Evolutionary conservation across 2,113 vertebrate species (phyloP), one percentile per base, ranked within the genome.

Genomic region (Melanocharis versteri): DNA sequence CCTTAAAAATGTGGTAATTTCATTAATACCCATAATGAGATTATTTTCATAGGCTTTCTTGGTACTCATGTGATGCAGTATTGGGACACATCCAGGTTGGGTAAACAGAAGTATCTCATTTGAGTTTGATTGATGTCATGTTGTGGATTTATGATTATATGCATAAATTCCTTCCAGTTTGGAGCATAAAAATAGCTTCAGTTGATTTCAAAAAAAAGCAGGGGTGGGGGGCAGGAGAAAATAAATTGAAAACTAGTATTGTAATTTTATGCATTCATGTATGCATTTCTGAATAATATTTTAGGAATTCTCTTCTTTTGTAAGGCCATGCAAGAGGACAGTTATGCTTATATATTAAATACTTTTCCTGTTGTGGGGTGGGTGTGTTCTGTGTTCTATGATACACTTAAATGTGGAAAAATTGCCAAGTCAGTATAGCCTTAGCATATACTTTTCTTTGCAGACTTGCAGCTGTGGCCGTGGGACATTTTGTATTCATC

Each of bases 391-490:
- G 4, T 65, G 7, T 65, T 73, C 24, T 57, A 1, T 70, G 24
- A 17, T 60, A 11, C 8, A 23, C 7, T 75, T 68, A 35, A 60
- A 42, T 62, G 4, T 60, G 37, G 23, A 50, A 88, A 66, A 76
- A 11, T 9, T 42, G 24, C 24, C 24, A 71, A 13, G 54, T 86
- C 60, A 37, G 3, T 73, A 60, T 33, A 68, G 18, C 21, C 18
- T 33, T 35, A 30, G 35, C 11, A 30, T 75, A 16, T 53, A 11
- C 44, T 37, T 83, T 70, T 78, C 12, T 91, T 93, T 94, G 53
- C 83, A 99, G 99, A 99, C 98, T 19, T 99, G 99, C 89, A 99
- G 99, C 96, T 99, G 99, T n/a, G 99, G 98, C n/a, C 98, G 99
- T 66, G 99, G 99, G 26, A 98, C 98, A 0, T 99, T 99, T 94